Conservation (phyloP, 2,888 invertebrate species). For the Mythimna lalbum region DNA sequence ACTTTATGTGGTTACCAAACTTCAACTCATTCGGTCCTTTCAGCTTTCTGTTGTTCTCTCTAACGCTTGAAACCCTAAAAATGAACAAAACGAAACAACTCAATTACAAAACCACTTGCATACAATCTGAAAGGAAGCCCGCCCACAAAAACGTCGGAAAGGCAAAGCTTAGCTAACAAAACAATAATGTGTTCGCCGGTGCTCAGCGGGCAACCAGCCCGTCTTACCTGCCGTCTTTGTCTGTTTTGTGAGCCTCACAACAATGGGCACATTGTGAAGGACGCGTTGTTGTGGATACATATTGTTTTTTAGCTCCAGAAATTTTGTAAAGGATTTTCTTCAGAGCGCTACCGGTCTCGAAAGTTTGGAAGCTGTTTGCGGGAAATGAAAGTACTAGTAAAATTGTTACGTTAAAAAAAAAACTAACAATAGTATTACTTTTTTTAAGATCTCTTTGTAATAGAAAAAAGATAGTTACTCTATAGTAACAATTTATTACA, state of each 20-base stretch:
- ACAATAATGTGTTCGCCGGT: conserved; percentile 60
- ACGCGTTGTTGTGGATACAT: conserved; percentile 52
- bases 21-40: too few species aligned
- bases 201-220: conserved; percentile 49
- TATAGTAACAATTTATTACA: neutral
- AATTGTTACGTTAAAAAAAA: neutral
- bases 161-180: conserved; percentile 54
- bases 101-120: conserved; percentile 44
- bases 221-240: conserved; percentile 63
- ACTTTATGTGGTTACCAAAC: too few species aligned
- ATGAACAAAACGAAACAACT: conserved; percentile 43
- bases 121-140: conserved; percentile 29
- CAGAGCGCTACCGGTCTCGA: neutral
- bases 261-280: conserved; percentile 53
- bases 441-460: neutral
- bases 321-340: conserved; percentile 28
- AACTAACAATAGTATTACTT: neutral
- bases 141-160: conserved; percentile 55
- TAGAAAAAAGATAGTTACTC: neutral
- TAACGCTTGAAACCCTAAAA: conserved; percentile 11
- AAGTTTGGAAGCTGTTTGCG: neutral
- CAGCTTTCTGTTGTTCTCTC: too few species aligned
- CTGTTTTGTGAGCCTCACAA: conserved; percentile 50
- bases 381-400: conserved; percentile 3
- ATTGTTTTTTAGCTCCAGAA: conserved; percentile 36